These are phyloP conservation scores for Carcinoscorpius rotundicauda DNA, from an alignment of 1,140 invertebrate genomes.

Conservation along the genomic window DNA sequence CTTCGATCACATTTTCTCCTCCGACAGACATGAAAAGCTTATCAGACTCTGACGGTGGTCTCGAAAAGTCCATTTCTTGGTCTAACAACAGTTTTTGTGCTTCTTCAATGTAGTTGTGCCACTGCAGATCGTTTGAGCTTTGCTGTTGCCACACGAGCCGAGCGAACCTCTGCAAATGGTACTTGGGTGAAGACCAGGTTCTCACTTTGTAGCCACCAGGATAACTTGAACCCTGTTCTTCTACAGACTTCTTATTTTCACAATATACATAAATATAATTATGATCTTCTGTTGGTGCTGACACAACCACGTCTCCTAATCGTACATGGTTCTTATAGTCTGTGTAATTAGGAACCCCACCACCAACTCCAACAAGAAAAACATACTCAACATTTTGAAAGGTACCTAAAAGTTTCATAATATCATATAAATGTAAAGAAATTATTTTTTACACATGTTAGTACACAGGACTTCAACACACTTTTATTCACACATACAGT, in stretches of 20 bases:
- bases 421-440: too few relatives aligned
- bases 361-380: constrained; percentile 89
- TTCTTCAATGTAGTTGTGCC: constrained; percentile 55
- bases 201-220: constrained; percentile 37
- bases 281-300: constrained; percentile 42
- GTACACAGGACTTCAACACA: too few relatives aligned
- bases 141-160: constrained; percentile 7
- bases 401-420: constrained; percentile 40
- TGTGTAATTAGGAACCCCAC: constrained; percentile 96
- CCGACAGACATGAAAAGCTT: constrained; percentile 92
- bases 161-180: constrained; percentile 39
- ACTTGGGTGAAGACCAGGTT: constrained; percentile 66
- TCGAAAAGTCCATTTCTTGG: constrained; percentile 44
- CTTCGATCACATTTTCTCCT: constrained; percentile 88
- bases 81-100: constrained; percentile 43
- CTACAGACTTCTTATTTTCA: constrained; percentile 17
- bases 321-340: constrained; percentile 88
- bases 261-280: constrained; percentile 25
- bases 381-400: constrained; percentile 91
- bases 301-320: constrained; percentile 92
- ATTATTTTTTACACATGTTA: too few relatives aligned
- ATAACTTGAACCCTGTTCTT: constrained; percentile 1
- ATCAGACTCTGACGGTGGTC: constrained; percentile 69
- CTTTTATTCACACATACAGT: too few relatives aligned
- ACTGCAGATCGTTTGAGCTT: constrained; percentile 33